Percentiles rank a stretch among this genome's conserved stretches.
These are phyloP conservation scores for Carcharodon carcharias DNA, from an alignment of 2,797 vertebrate genomes.

Conservation along the genomic window DNA sequence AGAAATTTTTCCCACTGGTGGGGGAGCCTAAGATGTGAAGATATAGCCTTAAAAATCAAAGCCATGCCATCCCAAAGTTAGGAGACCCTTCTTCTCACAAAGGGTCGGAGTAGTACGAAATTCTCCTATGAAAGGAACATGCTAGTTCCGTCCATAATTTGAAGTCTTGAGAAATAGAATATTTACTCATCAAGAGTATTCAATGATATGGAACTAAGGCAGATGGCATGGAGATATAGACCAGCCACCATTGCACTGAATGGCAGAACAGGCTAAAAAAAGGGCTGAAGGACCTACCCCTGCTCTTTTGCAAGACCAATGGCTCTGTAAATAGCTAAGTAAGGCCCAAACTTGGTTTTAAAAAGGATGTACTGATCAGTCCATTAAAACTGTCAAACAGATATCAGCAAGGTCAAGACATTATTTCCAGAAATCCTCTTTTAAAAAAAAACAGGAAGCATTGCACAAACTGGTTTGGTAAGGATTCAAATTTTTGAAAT, in stretches of 20 bases:
- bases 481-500: background rate
- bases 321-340: background rate
- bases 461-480: background rate
- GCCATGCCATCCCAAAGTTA: background rate
- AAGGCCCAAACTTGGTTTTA: background rate
- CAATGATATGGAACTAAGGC: background rate
- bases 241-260: background rate
- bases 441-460: background rate
- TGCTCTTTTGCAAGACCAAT: background rate
- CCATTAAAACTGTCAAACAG: background rate
- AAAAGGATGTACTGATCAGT: background rate
- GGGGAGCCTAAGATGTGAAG: background rate
- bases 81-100: background rate
- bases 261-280: background rate
- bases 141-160: background rate
- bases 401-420: background rate
- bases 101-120: background rate
- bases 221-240: background rate
- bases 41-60: background rate
- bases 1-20: background rate
- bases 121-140: background rate
- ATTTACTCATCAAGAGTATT: background rate
- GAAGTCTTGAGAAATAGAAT: background rate
- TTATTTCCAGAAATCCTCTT: background rate
- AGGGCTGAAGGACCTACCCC: background rate